Evolutionary conservation across 1,140 invertebrate genomes (phyloP).

Genomic region (Platyscapa corneri): DNA sequence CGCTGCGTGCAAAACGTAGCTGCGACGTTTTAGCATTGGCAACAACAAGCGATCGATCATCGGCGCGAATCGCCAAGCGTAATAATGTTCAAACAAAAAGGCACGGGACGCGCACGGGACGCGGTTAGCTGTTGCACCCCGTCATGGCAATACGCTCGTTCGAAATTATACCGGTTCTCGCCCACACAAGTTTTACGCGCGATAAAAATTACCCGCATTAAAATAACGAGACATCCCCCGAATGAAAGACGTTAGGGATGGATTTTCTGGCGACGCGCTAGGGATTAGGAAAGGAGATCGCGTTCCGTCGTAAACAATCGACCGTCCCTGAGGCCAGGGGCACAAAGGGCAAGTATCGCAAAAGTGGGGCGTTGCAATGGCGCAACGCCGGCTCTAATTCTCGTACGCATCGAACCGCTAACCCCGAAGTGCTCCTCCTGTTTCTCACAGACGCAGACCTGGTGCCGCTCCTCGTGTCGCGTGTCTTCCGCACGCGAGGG

Average conservation of each 20-base stretch:
- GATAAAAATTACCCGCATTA: slow-evolving; percentile 17
- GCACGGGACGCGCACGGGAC: too few relatives aligned
- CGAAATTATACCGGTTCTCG: not conserved
- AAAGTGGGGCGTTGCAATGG: not conserved
- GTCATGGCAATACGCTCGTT: not conserved
- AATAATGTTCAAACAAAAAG: too few relatives aligned
- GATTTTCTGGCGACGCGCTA: not conserved
- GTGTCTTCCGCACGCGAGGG: slow-evolving; percentile 26
- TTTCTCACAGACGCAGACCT: slow-evolving; percentile 11
- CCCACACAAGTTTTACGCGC: not conserved
- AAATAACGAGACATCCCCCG: not conserved
- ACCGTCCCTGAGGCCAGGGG: not conserved
- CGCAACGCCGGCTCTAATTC: not conserved
- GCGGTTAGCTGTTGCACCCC: too few relatives aligned
- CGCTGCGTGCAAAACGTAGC: not conserved
- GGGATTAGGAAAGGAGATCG: not conserved
- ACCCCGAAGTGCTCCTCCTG: slow-evolving; percentile 30
- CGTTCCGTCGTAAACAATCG: slow-evolving; percentile 21
- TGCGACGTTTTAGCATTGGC: not conserved
- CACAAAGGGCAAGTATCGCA: slow-evolving; percentile 28
- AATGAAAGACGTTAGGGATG: not conserved
- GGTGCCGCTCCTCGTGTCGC: slow-evolving; percentile 16
- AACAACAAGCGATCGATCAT: not conserved
- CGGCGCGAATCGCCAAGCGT: not conserved
- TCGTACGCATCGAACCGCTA: slow-evolving; percentile 37